These are phyloP conservation scores for Falco cherrug DNA, from an alignment of 2,797 vertebrate genomes.

Conservation along the genomic window DNA sequence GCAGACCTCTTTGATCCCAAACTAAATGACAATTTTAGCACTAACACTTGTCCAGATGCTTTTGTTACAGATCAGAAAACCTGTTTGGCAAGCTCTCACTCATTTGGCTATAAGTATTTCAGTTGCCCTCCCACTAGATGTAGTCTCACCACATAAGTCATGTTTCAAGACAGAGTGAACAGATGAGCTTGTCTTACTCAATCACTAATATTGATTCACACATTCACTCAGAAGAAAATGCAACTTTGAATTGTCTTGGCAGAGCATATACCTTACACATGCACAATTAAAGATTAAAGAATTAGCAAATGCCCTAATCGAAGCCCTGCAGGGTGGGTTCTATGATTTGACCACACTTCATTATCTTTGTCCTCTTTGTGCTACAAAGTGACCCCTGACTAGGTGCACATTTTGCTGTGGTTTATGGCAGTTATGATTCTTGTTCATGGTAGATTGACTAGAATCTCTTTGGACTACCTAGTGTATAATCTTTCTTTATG, in stretches of 20 bases:
- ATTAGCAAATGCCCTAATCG: conserved; percentile 53
- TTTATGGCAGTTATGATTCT: conserved; percentile 46
- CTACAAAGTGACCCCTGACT: conserved; percentile 42
- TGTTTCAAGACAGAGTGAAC: conserved; percentile 62
- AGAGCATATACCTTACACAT: conserved; percentile 45
- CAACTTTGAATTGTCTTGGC: conserved; percentile 61
- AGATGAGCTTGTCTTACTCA: conserved; percentile 67
- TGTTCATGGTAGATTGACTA: conserved; percentile 38
- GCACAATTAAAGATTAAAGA: conserved; percentile 66
- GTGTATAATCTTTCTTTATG: conserved; percentile 51
- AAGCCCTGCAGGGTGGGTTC: conserved; percentile 44
- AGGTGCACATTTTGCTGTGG: conserved; percentile 16
- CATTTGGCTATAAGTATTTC: conserved; percentile 60
- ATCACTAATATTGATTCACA: conserved; percentile 68
- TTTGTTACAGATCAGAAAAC: conserved; percentile 66
- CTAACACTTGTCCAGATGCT: conserved; percentile 64
- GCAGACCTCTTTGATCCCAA: conserved; percentile 49
- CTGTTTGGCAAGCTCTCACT: conserved; percentile 54
- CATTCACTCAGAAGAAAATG: conserved; percentile 44
- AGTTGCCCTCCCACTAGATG: conserved; percentile 53
- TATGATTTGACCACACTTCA: conserved; percentile 25
- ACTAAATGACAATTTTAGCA: conserved; percentile 39
- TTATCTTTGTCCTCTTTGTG: conserved; percentile 42
- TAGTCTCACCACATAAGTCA: conserved; percentile 48
- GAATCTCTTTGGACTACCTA: conserved; percentile 40